Percentiles rank a stretch among this genome's conserved stretches.
Evolutionary conservation across 1,140 invertebrate genomes (phyloP).

Genomic region (Euwallacea similis): DNA sequence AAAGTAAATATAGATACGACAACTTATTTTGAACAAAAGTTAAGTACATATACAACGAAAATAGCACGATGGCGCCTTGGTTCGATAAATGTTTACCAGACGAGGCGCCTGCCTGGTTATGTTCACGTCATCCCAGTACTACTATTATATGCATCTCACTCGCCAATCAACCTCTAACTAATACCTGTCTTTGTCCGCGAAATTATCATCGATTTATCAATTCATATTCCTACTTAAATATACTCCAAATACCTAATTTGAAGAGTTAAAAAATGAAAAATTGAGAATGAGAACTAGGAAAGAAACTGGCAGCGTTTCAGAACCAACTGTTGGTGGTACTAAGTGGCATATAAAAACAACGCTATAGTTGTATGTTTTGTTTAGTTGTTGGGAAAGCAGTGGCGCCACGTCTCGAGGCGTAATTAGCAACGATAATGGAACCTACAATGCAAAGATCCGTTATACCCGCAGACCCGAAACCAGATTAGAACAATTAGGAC

Average conservation of each 20-base stretch:
- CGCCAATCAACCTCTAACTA: neutral
- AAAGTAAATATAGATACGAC: slow-evolving; percentile 33
- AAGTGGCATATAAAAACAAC: too few species aligned
- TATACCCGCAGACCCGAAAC: slow-evolving; percentile 12
- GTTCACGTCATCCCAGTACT: slow-evolving; percentile 13
- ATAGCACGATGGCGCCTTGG: slow-evolving; percentile 29
- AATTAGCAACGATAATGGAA: slow-evolving; percentile 28
- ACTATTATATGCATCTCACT: neutral
- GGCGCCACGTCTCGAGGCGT: slow-evolving; percentile 22
- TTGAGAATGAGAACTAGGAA: too few species aligned
- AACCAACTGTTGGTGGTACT: too few species aligned
- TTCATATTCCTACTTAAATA: too few species aligned
- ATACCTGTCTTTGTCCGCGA: too few species aligned
- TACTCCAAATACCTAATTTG: too few species aligned
- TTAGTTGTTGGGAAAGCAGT: slow-evolving; percentile 19
- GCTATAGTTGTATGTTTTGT: neutral
- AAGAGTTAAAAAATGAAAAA: too few species aligned
- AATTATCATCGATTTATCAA: too few species aligned
- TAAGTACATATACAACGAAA: slow-evolving; percentile 36
- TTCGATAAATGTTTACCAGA: slow-evolving; percentile 34
- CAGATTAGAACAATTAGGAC: slow-evolving; percentile 30
- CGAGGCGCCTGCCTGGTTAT: slow-evolving; percentile 24
- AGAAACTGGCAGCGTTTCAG: too few species aligned
- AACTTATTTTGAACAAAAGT: slow-evolving; percentile 30
- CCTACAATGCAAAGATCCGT: slow-evolving; percentile 26